A percentile compares a stretch with the other conserved stretches of the same genome.
Evolutionary conservation across 2,113 vertebrate species (phyloP).

Genomic region (Toxotes jaculatrix): DNA sequence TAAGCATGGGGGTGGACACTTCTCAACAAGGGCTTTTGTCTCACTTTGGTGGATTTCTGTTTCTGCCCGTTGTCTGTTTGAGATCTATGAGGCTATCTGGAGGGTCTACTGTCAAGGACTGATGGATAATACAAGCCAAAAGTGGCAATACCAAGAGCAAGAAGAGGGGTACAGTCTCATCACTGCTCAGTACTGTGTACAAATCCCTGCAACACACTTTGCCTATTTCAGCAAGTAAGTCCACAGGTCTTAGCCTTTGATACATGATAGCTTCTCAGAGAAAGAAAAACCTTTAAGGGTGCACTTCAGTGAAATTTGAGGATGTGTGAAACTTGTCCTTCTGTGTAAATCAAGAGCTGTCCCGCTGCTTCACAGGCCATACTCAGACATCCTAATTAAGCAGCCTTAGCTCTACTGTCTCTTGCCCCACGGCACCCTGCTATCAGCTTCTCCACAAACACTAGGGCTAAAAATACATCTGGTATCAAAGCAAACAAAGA

Average conservation of each 20-base stretch:
- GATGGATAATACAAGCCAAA: slow-evolving; percentile 47
- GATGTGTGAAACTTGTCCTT: slow-evolving; percentile 36
- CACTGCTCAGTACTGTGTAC: slow-evolving; percentile 2
- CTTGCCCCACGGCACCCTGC: slow-evolving; percentile 55
- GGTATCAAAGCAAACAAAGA: slow-evolving; percentile 63
- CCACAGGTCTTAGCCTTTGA: neutral
- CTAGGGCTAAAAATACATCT: slow-evolving; percentile 73
- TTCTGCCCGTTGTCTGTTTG: slow-evolving; percentile 46
- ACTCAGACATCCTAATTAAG: slow-evolving; percentile 62
- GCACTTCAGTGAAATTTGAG: slow-evolving; percentile 20
- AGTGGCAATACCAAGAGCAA: slow-evolving; percentile 27
- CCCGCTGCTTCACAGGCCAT: slow-evolving; percentile 23
- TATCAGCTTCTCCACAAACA: slow-evolving; percentile 74
- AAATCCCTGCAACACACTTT: slow-evolving; percentile 29
- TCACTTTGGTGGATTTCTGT: slow-evolving; percentile 59
- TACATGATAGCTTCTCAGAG: neutral
- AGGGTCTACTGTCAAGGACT: slow-evolving; percentile 42
- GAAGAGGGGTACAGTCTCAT: slow-evolving; percentile 3
- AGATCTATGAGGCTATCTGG: slow-evolving; percentile 50
- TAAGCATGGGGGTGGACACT: slow-evolving; percentile 64
- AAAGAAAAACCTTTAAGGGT: neutral
- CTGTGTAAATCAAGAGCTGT: slow-evolving; percentile 47
- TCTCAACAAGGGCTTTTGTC: slow-evolving; percentile 75
- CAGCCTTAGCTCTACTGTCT: slow-evolving; percentile 47
- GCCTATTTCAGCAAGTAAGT: slow-evolving; percentile 1